Evolutionary conservation across 2,888 invertebrate genomes (phyloP).

Genomic region (Acleris literana): DNA sequence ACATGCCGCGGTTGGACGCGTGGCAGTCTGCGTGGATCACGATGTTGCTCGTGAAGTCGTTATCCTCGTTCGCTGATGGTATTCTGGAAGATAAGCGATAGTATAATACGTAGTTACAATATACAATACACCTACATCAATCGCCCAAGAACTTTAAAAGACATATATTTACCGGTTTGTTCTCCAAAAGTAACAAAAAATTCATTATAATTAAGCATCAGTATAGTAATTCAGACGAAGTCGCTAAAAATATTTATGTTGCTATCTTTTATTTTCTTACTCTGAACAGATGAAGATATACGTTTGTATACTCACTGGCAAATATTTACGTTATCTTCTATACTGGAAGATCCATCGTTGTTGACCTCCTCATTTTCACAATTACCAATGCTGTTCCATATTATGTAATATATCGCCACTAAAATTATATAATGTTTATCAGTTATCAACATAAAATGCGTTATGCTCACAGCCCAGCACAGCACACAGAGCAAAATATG

Average conservation of each 20-base stretch:
- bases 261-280: too few relatives aligned
- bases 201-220: too few relatives aligned
- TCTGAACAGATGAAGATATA: background rate
- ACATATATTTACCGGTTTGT: too few relatives aligned
- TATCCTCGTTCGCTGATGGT: conserved; percentile 74
- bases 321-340: conserved; percentile 61
- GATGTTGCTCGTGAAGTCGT: conserved; percentile 81
- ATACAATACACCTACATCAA: too few relatives aligned
- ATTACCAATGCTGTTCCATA: conserved; percentile 89
- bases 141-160: too few relatives aligned
- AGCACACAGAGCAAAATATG: too few relatives aligned
- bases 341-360: conserved; percentile 57
- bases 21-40: conserved; percentile 89
- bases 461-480: too few relatives aligned
- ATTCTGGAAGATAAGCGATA: conserved; percentile 51
- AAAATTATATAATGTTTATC: conserved; percentile 43
- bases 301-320: conserved; percentile 62
- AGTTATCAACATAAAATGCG: too few relatives aligned
- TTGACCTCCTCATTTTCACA: conserved; percentile 72
- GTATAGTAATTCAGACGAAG: too few relatives aligned
- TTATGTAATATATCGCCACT: conserved; percentile 89
- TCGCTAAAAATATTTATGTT: too few relatives aligned
- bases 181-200: too few relatives aligned
- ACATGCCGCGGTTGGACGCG: conserved; percentile 89
- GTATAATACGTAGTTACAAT: too few relatives aligned